Base-by-base conservation (phyloP, 2,888 invertebrate genomes). In the Phaonia tiefii region DNA sequence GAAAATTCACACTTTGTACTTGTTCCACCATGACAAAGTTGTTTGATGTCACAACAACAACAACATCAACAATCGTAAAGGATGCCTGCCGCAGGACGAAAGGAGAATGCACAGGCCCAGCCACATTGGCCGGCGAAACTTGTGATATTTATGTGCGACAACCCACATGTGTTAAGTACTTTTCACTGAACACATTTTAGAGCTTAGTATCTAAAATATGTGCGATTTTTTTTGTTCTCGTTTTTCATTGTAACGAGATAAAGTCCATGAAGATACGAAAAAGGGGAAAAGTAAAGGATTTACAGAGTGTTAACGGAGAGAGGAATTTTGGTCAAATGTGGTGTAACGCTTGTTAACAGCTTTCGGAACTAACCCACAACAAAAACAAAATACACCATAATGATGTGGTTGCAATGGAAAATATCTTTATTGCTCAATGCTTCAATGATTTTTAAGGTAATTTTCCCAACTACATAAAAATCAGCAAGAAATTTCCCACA, bases 271-370 rank as follows among this genome's bases (percentile, higher is more conserved):
- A 79, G 76, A 83, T 80, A 75, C 69, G n/a, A n/a, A 37, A 69
- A 65, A 42, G 10, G 65, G 31, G 15, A 49, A 65, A 56, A 71
- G 65, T 49, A 80, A 77, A 82, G 67, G 82, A 79, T 77, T 76
- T 75, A 74, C 63, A 77, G 76, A 74, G 56, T 67, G 31, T 70
- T 73, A 46, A 31, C 65, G 25, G 37, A 44, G 58, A 51, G 71
- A 54, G 49, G 66, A 22, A 58, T 85, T n/a, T 85, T 87, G 86
- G 87, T 86, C 86, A 86, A 88, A 86, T 86, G 84, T 87, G 84
- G 84, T 86, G 86, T 84, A 86, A 87, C 80, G 83, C 84, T 84
- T 83, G 84, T 83, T 75, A 80, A 85, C 77, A 80, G 20, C 79
- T 81, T 51, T 65, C 71, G 69, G 81, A 63, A 44, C 60, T 20